phyloP scores from a whole-genome alignment of 2,797 vertebrate species.

The Limnodromus scolopaceus region DNA sequence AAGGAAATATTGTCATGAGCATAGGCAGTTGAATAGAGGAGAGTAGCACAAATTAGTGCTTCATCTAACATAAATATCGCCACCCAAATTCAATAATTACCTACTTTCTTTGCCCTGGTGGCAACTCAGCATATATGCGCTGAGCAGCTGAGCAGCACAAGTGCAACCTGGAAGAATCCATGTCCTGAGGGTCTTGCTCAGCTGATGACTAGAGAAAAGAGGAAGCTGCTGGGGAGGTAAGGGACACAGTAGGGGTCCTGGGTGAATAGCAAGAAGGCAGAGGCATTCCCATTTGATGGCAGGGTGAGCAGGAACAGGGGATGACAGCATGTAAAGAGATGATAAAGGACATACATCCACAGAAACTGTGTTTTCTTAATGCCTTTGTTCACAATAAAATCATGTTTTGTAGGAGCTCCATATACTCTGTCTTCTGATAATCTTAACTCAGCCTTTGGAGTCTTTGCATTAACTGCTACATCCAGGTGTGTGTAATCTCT shows the following conservation, averaged over 20 bases:
- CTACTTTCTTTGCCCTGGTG: not conserved
- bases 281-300: not conserved
- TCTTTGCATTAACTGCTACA: not conserved
- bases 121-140: not conserved
- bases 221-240: not conserved
- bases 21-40: not conserved
- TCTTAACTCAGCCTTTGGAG: not conserved
- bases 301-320: not conserved
- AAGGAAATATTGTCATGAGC: not conserved
- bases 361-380: not conserved
- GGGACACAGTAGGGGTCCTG: accelerated
- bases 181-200: not conserved
- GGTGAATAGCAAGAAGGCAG: not conserved
- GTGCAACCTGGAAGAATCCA: not conserved
- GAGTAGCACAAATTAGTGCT: not conserved
- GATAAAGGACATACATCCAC: not conserved
- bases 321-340: not conserved
- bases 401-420: accelerated
- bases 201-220: not conserved
- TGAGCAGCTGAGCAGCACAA: not conserved
- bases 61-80: not conserved
- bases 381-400: not conserved
- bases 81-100: not conserved
- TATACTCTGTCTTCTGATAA: not conserved
- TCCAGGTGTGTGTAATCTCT: not conserved